Conservation (phyloP, 2,113 vertebrate species). For the Rhombomys opimus region DNA sequence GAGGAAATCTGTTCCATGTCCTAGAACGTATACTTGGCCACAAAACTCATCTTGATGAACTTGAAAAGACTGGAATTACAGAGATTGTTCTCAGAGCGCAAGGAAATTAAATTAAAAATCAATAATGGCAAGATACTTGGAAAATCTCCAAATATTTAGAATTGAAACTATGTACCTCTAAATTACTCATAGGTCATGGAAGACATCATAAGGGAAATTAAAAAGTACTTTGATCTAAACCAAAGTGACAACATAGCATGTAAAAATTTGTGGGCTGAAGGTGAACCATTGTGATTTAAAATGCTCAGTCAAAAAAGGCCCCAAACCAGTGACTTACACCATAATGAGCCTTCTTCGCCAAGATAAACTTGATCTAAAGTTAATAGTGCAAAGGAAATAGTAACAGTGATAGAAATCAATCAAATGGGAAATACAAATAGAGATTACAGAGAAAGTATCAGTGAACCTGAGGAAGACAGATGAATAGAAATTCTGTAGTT, state of each 20-base stretch:
- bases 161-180: slow-evolving; percentile 40
- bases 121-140: slow-evolving; percentile 46
- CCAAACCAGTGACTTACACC: neutral
- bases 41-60: slow-evolving; percentile 49
- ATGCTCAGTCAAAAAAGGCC: neutral
- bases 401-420: neutral
- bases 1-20: neutral
- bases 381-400: slow-evolving; percentile 27
- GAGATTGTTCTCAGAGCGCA: slow-evolving; percentile 37
- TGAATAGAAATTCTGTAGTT: slow-evolving; percentile 26
- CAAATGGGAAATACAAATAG: neutral
- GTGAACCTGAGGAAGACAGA: neutral
- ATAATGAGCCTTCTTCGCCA: neutral
- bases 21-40: neutral
- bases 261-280: slow-evolving; percentile 11
- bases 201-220: slow-evolving; percentile 42
- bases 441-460: neutral
- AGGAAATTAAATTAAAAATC: slow-evolving; percentile 54
- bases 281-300: slow-evolving; percentile 22
- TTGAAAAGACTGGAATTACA: slow-evolving; percentile 45
- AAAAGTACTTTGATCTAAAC: slow-evolving; percentile 62
- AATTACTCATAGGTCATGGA: slow-evolving; percentile 24
- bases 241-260: slow-evolving; percentile 10
- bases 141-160: slow-evolving; percentile 64
- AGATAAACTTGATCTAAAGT: slow-evolving; percentile 33